Evolutionary conservation across 2,888 invertebrate genomes (phyloP).

Genomic region (Alloplasta piceator): DNA sequence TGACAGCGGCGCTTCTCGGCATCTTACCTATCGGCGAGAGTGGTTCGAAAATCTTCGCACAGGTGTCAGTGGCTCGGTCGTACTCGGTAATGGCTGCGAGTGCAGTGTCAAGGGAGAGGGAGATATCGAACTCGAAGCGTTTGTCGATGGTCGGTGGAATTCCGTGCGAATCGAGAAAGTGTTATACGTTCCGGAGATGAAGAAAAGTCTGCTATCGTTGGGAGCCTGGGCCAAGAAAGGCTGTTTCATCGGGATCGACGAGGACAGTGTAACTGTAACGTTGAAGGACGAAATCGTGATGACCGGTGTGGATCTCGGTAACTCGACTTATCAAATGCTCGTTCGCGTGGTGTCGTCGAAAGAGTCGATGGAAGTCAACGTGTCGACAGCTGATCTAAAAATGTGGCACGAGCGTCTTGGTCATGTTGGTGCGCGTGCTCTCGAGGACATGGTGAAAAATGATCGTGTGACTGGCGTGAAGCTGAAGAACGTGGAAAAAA

Average conservation of each 20-base stretch:
- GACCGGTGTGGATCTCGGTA: conserved; percentile 50
- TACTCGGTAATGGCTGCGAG: conserved; percentile 53
- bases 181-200: conserved; percentile 61
- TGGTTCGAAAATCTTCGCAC: conserved; percentile 63
- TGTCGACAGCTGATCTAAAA: conserved; percentile 43
- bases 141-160: conserved; percentile 58
- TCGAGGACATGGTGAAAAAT: conserved; percentile 63
- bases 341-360: conserved; percentile 52
- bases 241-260: conserved; percentile 49
- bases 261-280: conserved; percentile 32
- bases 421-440: conserved; percentile 53
- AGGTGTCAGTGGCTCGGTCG: conserved; percentile 56
- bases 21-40: conserved; percentile 61
- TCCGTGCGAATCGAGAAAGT: conserved; percentile 47
- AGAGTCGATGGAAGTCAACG: conserved; percentile 50
- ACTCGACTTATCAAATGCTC: conserved; percentile 60
- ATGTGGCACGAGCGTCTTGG: conserved; percentile 39
- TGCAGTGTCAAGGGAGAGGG: conserved; percentile 57
- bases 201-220: conserved; percentile 56
- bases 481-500: conserved; percentile 39
- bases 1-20: conserved; percentile 64
- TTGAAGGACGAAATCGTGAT: conserved; percentile 45
- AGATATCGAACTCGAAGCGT: conserved; percentile 53
- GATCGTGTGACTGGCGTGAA: conserved; percentile 53
- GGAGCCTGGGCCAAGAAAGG: conserved; percentile 54